Conservation (phyloP, 1,140 invertebrate genomes). For the Diprion similis region DNA sequence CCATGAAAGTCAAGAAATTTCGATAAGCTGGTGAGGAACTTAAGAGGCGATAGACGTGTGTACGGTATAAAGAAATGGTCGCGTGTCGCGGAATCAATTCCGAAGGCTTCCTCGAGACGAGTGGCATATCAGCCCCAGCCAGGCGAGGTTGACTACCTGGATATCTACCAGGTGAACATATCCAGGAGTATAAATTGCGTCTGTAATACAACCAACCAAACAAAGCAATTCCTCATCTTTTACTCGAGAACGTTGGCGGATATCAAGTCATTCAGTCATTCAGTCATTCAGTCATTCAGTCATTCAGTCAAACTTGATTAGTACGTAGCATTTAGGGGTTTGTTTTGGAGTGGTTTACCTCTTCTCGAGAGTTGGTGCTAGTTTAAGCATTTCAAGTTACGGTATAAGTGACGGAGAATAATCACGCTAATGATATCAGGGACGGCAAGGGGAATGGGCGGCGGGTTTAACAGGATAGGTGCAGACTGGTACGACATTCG, state of each 20-base stretch:
- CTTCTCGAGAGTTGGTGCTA: conserved; percentile 16
- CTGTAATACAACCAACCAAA: conserved; percentile 10
- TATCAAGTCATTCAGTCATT: conserved; percentile 24
- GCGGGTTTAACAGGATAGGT: conserved; percentile 37
- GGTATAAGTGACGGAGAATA: conserved; percentile 49
- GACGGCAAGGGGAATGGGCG: conserved; percentile 19
- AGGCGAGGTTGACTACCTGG: no score
- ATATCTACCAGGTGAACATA: no score
- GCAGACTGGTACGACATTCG: conserved; percentile 48
- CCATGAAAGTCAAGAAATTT: no score
- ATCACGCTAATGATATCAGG: conserved; percentile 49
- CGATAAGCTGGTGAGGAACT: no score
- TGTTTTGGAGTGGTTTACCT: conserved; percentile 34
- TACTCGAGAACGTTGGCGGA: conserved; percentile 32
- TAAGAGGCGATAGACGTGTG: no score
- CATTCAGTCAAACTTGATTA: not conserved
- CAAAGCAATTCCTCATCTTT: conserved; percentile 30
- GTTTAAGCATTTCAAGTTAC: conserved; percentile 25
- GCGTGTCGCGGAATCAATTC: conserved; percentile 3
- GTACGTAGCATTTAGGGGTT: not conserved
- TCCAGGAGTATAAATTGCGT: no score
- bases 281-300: not conserved
- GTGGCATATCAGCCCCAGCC: no score
- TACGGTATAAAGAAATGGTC: not conserved
- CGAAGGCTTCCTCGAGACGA: not conserved